Base-by-base conservation (phyloP, 2,888 invertebrate species). In the Drosophila subquinaria region DNA sequence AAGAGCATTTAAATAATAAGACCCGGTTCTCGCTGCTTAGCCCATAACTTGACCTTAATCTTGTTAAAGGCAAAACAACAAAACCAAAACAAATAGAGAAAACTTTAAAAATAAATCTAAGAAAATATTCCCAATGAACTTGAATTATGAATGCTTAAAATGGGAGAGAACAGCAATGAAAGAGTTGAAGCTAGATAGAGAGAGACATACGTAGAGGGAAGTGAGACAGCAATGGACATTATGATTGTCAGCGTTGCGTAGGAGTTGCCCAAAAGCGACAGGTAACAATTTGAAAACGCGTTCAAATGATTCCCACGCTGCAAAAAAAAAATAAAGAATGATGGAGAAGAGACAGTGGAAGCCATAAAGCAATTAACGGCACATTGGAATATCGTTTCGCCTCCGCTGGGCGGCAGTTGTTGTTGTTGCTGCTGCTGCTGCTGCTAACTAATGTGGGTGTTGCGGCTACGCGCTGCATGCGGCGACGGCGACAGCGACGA, bases 361-460 rank as follows among this genome's bases (percentile, higher is more conserved):
- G 81, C 80, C 82, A 83, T 85, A 89, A 87, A 89, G 89, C 84
- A 87, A 84, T 84, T 84, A 84, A 87, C 81, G 66, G 65, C 69
- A 78, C 73, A 86, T 70, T 82, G 75, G 52, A 59, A 73, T 55
- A 61, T 67, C 69, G 62, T 57, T 65, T 56, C 66, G 61, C 66
- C 79, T 71, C 62, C 74, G 82, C 69, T 71, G 82, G 74, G 68
- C 63, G 56, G 55, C 48, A 0, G 27, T 27, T 27, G 27, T 27
- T 27, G 27, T 27, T 59, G 47, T 45, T 23, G 23, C 27, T 27
- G 45, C 13, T 47, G 50, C 9, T 43, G 68, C 20, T 13, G 55
- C 64, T 72, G 61, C 77, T 85, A 87, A 85, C 77, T 85, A 87
- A 85, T 84, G 85, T 85, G 89, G 89, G 88, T 88, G 85, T 88